These are phyloP conservation scores for Carlito syrichta DNA, from an alignment of 2,113 vertebrate genomes.

Conservation along the genomic window DNA sequence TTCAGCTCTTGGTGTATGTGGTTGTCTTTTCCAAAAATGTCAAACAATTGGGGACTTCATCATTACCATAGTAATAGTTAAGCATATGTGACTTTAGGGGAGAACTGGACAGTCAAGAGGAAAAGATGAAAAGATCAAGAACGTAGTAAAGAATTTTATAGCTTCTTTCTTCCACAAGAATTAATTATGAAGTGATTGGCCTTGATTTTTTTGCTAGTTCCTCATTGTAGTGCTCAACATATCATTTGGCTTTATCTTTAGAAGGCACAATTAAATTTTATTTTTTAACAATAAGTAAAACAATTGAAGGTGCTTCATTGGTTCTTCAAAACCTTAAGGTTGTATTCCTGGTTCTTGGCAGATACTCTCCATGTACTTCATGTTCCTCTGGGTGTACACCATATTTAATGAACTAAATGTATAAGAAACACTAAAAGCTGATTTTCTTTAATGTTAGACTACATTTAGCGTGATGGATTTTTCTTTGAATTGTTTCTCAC, in stretches of 20 bases:
- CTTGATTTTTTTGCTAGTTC: slow-evolving; percentile 17
- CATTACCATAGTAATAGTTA: neutral
- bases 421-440: slow-evolving; percentile 74
- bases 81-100: neutral
- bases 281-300: slow-evolving; percentile 62
- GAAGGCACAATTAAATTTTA: slow-evolving; percentile 69
- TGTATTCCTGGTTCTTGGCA: slow-evolving; percentile 79
- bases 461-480: slow-evolving; percentile 72
- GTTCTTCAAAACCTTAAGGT: slow-evolving; percentile 75
- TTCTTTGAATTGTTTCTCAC: slow-evolving; percentile 69
- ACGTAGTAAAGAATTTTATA: slow-evolving; percentile 46
- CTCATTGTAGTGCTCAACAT: slow-evolving; percentile 33
- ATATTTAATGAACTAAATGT: slow-evolving; percentile 75
- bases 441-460: slow-evolving; percentile 77
- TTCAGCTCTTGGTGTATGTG: slow-evolving; percentile 45
- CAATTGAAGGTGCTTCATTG: slow-evolving; percentile 65
- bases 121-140: slow-evolving; percentile 31
- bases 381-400: slow-evolving; percentile 72
- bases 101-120: neutral
- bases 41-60: neutral
- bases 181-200: slow-evolving; percentile 48
- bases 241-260: slow-evolving; percentile 48
- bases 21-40: slow-evolving; percentile 45
- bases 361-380: slow-evolving; percentile 68
- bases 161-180: slow-evolving; percentile 51